A percentile compares a stretch with the other conserved stretches of the same genome.
Evolutionary conservation across 2,888 invertebrate genomes (phyloP).

Genomic region (Microctonus brassicae): DNA sequence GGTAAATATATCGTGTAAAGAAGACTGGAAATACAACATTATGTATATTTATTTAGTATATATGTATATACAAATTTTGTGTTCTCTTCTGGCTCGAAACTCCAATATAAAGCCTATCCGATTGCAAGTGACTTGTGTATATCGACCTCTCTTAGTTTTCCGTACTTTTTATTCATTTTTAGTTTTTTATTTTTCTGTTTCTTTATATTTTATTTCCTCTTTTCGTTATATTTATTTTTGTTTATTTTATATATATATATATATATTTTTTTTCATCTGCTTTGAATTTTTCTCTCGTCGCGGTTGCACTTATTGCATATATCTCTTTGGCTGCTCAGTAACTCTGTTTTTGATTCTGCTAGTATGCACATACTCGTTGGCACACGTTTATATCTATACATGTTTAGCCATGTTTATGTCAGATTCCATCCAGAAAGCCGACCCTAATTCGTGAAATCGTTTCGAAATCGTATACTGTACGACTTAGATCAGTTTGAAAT

Average conservation of each 20-base stretch:
- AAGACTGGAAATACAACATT: slow-evolving; percentile 16
- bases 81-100: neutral
- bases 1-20: slow-evolving; percentile 23
- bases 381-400: slow-evolving; percentile 21
- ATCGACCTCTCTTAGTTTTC: neutral
- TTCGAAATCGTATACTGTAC: slow-evolving; percentile 42
- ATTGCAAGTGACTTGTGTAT: neutral
- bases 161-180: slow-evolving; percentile 23
- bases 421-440: slow-evolving; percentile 39
- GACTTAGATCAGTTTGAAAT: slow-evolving; percentile 9
- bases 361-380: neutral
- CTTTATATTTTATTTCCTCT: neutral
- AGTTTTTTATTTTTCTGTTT: slow-evolving; percentile 20
- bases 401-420: neutral
- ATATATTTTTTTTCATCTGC: neutral
- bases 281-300: neutral
- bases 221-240: neutral
- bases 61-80: neutral
- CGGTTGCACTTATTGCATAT: neutral
- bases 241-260: no score
- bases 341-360: neutral
- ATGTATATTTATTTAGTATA: slow-evolving; percentile 4
- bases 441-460: slow-evolving; percentile 49
- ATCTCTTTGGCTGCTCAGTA: neutral
- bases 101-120: neutral